A percentile compares a stretch with the other conserved stretches of the same genome.
Evolutionary conservation across 2,888 invertebrate genomes (phyloP).

Genomic region (Electrophaes corylata): DNA sequence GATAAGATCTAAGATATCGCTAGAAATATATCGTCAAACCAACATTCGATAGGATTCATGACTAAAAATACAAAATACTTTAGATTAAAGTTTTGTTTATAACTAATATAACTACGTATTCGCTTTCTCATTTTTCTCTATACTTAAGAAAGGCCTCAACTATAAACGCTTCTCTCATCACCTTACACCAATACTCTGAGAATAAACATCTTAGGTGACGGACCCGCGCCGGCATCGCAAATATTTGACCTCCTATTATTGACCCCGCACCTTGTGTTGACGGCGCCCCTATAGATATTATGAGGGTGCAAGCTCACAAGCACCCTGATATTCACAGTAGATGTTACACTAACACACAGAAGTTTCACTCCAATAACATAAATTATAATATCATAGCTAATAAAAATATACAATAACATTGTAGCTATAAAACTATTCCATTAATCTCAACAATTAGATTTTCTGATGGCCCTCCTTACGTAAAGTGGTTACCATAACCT

Average conservation of each 20-base stretch:
- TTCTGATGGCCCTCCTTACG: too few relatives aligned
- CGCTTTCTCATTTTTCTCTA: not conserved
- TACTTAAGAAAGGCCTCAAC: not conserved
- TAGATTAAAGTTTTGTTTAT: too few relatives aligned
- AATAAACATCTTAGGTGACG: constrained; percentile 62
- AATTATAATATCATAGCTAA: too few relatives aligned
- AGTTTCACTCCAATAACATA: not conserved
- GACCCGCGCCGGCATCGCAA: constrained; percentile 57
- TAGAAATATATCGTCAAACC: too few relatives aligned
- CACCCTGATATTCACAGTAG: constrained; percentile 1
- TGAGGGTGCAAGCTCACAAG: constrained; percentile 16
- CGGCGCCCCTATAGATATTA: constrained; percentile 44
- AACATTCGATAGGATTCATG: too few relatives aligned
- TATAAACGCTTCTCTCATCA: constrained; percentile 18
- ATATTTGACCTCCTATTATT: constrained; percentile 77
- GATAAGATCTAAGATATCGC: too few relatives aligned
- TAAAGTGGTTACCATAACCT: too few relatives aligned
- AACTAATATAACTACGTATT: not conserved
- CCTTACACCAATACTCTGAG: constrained; percentile 23
- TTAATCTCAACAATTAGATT: too few relatives aligned
- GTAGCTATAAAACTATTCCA: too few relatives aligned
- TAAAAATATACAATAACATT: too few relatives aligned
- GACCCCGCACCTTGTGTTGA: constrained; percentile 70
- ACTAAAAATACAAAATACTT: too few relatives aligned
- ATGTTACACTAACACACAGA: not conserved